Conservation (phyloP, 2,113 vertebrate genomes). For the Sturnira hondurensis region DNA sequence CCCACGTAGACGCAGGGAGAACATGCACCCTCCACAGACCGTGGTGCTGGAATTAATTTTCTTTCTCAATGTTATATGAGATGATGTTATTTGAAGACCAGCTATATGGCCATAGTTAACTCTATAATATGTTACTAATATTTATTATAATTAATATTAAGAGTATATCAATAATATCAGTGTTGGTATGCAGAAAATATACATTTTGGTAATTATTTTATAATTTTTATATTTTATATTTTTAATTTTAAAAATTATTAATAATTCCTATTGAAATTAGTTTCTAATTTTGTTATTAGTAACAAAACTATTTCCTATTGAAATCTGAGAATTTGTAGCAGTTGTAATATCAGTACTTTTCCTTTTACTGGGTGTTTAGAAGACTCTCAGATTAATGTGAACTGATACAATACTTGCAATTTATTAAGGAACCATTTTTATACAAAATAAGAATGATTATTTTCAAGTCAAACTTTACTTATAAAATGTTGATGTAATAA, state of each 20-base stretch:
- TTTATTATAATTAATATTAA: neutral
- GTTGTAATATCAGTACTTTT: neutral
- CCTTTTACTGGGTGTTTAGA: neutral
- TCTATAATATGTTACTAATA: neutral
- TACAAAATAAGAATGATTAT: neutral
- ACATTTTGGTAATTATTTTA: neutral
- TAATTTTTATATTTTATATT: neutral
- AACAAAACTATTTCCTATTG: neutral
- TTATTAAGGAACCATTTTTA: neutral
- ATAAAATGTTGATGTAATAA: neutral
- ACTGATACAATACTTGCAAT: neutral
- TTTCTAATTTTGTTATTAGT: neutral
- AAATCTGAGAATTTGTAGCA: neutral
- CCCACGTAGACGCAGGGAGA: neutral
- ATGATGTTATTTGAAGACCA: neutral
- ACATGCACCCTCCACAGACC: neutral
- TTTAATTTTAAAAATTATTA: neutral
- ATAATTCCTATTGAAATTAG: neutral
- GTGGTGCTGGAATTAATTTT: neutral
- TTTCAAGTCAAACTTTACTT: neutral
- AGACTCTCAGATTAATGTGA: neutral
- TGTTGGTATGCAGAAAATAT: neutral
- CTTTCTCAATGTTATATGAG: neutral
- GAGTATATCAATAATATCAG: neutral
- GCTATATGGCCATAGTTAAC: neutral